Base-by-base conservation (phyloP, 2,797 vertebrate species). In the Decapterus maruadsi region DNA sequence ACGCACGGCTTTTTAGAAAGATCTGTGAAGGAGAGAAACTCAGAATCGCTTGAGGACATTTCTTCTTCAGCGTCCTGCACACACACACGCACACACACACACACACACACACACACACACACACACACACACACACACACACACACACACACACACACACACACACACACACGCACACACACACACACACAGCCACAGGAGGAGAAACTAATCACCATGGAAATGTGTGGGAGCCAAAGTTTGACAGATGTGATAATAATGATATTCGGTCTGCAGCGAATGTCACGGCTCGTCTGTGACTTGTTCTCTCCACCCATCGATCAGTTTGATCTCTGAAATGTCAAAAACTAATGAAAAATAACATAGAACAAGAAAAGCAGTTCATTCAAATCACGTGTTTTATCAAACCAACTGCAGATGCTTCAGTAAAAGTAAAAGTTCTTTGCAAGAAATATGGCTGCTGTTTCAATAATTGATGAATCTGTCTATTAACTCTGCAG, bases 11-110 rank as follows among this genome's bases (percentile, higher is more conserved):
- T 59, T 58, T 58, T 55, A 43, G 68, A 45, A 51, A 58, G 50
- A 70, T 50, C 42, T 17, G 58, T 54, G 62, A 56, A 66, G 53
- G 58, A 65, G 55, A 60, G 42, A 66, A 42, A 42, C 22, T 20
- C n/a, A 26, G 55, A 54, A 48, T 0, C 1, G 0, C 54, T 62
- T 0, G 2, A 50, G 29, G 61, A 29, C 31, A 7, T 19, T 34
- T 34, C 31, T 34, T 67, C 50, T 64, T 7, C 26, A 60, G 43
- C 11, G 4, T 8, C 19, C 3, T 22, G 43, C 20, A 26, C 26
- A 26, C 26, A 26, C 26, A 26, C 26, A 26, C 26, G 3, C 26
- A 26, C 26, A 26, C 26, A 26, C 1, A 26, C 26, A 26, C 9
- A 13, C 50, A 13, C 4, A 13, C 11, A 46, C 3, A 26, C 26